Conservation (phyloP, 1,140 invertebrate genomes). For the Pararge aegeria region DNA sequence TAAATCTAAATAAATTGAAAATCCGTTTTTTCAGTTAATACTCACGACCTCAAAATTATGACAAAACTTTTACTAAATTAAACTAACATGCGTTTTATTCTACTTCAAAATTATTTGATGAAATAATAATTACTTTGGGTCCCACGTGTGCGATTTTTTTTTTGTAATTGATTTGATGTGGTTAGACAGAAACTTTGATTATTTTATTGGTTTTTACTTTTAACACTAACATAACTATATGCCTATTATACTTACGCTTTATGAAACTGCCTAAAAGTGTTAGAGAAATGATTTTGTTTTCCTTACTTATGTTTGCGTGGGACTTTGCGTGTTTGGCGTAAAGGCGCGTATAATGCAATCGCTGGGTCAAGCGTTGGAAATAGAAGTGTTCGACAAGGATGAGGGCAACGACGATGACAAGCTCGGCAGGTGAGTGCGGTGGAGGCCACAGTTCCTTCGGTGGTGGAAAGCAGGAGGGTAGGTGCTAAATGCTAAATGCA, state of each 20-base stretch:
- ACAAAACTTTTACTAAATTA: too few species aligned
- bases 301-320: constrained; percentile 70
- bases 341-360: constrained; percentile 76
- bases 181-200: too few species aligned
- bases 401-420: constrained; percentile 91
- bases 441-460: constrained; percentile 6
- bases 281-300: constrained; percentile 64
- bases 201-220: too few species aligned
- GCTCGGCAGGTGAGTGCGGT: constrained; percentile 87
- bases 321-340: constrained; percentile 46
- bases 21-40: too few species aligned
- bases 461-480: not conserved
- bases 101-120: too few species aligned
- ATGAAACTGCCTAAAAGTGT: constrained; percentile 1
- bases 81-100: too few species aligned
- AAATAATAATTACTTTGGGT: too few species aligned
- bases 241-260: not conserved
- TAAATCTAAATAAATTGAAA: too few species aligned
- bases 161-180: too few species aligned
- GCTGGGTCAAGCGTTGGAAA: constrained; percentile 86
- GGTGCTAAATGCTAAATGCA: constrained; percentile 16
- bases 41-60: too few species aligned
- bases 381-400: constrained; percentile 91
- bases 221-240: not conserved
- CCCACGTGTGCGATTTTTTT: not conserved